These are phyloP conservation scores for Sebastes diploproa DNA, from an alignment of 2,797 vertebrate genomes.

Conservation along the genomic window DNA sequence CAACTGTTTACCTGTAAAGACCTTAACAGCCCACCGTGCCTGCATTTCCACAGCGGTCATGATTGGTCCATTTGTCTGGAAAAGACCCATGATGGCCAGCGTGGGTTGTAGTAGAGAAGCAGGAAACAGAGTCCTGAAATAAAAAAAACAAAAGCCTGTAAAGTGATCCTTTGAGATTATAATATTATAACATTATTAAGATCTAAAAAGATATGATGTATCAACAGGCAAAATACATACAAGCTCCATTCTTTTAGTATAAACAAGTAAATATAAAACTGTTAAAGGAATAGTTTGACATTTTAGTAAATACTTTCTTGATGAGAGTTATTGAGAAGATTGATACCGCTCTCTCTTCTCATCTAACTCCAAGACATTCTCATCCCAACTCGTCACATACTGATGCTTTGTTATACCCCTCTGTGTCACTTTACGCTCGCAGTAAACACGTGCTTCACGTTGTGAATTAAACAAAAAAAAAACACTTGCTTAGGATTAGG, in stretches of 20 bases:
- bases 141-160: background rate
- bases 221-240: background rate
- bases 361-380: background rate
- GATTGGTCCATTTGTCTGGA: constrained; percentile 74
- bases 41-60: constrained; percentile 83
- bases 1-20: constrained; percentile 79
- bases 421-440: no score
- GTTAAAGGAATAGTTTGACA: background rate
- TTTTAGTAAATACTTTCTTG: background rate
- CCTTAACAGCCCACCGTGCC: constrained; percentile 79
- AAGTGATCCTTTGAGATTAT: background rate
- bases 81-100: constrained; percentile 78
- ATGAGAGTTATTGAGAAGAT: background rate
- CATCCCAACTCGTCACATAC: no score
- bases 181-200: background rate
- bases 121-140: constrained; percentile 76
- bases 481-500: no score
- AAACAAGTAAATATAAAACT: background rate
- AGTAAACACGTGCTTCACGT: no score
- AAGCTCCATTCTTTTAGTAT: background rate
- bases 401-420: no score
- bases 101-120: constrained; percentile 78
- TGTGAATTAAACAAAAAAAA: no score
- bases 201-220: background rate
- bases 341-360: background rate